These are phyloP conservation scores for Chymomyza amoena DNA, from an alignment of 2,888 invertebrate species.

Conservation along the genomic window DNA sequence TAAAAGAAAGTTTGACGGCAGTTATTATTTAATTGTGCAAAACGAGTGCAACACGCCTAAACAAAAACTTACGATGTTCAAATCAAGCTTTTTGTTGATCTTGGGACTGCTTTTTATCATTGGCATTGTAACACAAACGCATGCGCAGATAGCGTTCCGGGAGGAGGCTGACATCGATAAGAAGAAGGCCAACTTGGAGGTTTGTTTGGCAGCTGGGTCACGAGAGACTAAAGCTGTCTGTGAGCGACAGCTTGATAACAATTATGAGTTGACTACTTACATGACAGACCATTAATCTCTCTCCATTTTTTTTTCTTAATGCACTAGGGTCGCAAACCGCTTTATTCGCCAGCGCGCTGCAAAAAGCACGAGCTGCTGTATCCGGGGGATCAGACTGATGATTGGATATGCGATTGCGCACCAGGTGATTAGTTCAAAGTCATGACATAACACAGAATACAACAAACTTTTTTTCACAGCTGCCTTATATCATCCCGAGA, in stretches of 20 bases:
- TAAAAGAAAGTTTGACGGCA: background rate
- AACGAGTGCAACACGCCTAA: background rate
- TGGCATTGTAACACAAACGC: constrained; percentile 23
- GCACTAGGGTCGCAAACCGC: constrained; percentile 79
- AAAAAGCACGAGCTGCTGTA: constrained; percentile 83
- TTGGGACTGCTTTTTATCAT: constrained; percentile 27
- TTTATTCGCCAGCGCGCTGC: constrained; percentile 82
- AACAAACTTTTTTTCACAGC: constrained; percentile 47
- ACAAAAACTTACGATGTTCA: constrained; percentile 28
- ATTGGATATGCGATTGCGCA: constrained; percentile 82
- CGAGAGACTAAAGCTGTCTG: background rate
- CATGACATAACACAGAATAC: constrained; percentile 50
- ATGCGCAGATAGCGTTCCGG: constrained; percentile 64
- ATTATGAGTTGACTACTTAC: background rate
- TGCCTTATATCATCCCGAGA: constrained; percentile 81
- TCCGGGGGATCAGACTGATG: constrained; percentile 83
- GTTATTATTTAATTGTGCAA: background rate
- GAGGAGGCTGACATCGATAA: constrained; percentile 67
- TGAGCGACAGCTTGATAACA: background rate
- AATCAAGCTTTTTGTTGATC: constrained; percentile 24
- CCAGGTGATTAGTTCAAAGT: constrained; percentile 58
- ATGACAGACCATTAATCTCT: background rate
- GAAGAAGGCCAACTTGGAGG: constrained; percentile 69
- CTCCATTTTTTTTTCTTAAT: constrained; percentile 3
- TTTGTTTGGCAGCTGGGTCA: constrained; percentile 43